Base-by-base conservation (phyloP, 2,113 vertebrate species). In the Podocnemis expansa region DNA sequence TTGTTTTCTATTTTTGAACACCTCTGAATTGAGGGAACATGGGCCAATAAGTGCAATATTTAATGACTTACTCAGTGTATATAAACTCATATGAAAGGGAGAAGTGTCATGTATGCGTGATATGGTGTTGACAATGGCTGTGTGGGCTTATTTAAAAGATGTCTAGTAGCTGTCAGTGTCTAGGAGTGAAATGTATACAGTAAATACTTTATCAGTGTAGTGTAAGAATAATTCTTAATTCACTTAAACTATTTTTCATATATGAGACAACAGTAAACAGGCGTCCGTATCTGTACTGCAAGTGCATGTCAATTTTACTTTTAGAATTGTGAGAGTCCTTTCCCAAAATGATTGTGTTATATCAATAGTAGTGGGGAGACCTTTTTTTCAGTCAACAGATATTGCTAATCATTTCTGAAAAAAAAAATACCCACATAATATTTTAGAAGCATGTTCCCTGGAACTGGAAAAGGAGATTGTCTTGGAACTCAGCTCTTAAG, bases 1-100 rank as follows among this genome's bases (percentile, higher is more conserved):
- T 98, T 97, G 97, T 98, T 98, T 97, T 98, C 98, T 98, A 98
- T 98, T 98, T 98, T 97, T 98, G 78, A 98, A 99, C 98, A 98
- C 98, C 97, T 99, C 99, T 98, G 94, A 96, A 98, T 94, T 98
- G 99, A 99, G 98, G 98, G 98, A 99, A 98, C 97, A 99, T 99
- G 99, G 99, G 99, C 99, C 99, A 99, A 99, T 98, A 99, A 98
- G 99, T 99, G 99, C 99, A 99, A 99, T 99, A 99, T 99, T 99
- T 99, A 99, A 98, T 98, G 97, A 99, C 98, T 98, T 98, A 98
- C 98, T 98, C 97, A 98, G 97, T 99, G 99, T 99, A 99, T 98
- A 99, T 99, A 99, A 98, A 98, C 95, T 97, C 98, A 98, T 98
- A 97, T 97, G 98, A 97, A 98, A 98, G 95, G 89, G 95, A 97